phyloP scores from a whole-genome alignment of 2,797 vertebrate genomes.

The Pangasius djambal region DNA sequence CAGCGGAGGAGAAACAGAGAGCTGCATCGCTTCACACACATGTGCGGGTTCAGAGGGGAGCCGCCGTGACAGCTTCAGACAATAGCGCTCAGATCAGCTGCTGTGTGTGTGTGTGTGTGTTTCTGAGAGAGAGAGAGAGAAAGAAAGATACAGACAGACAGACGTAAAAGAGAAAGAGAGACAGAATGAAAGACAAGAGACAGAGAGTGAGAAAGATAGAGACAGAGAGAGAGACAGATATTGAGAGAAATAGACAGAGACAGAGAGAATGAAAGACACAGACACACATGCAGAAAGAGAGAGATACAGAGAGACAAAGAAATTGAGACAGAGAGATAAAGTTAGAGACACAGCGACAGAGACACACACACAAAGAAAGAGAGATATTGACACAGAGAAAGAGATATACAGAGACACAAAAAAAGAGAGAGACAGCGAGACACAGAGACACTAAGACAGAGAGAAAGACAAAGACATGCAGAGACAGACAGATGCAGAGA shows the following conservation, averaged over 20 bases:
- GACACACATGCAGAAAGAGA: not conserved
- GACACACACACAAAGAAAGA: not conserved
- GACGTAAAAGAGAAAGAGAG: not conserved
- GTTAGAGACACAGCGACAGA: not conserved
- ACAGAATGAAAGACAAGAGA: not conserved
- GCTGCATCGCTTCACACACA: conserved; percentile 41
- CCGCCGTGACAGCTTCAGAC: conserved; percentile 50
- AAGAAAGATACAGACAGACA: not conserved
- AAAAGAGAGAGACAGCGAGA: no score
- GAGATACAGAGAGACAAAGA: not conserved
- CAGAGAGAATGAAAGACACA: not conserved
- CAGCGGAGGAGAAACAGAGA: conserved; percentile 36
- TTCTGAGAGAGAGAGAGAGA: not conserved
- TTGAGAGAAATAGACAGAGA: not conserved
- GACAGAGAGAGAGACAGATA: not conserved
- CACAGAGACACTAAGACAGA: no score
- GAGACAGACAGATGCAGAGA: no score
- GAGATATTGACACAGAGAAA: no score
- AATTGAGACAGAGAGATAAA: not conserved
- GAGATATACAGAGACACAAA: no score
- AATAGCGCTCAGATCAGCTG: conserved; percentile 46
- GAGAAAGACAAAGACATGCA: no score
- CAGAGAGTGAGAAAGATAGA: not conserved
- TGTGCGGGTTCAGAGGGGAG: conserved; percentile 9
- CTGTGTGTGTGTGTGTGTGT: not conserved